Base-by-base conservation (phyloP, 2,888 invertebrate genomes). In the Xylocampa areola region DNA sequence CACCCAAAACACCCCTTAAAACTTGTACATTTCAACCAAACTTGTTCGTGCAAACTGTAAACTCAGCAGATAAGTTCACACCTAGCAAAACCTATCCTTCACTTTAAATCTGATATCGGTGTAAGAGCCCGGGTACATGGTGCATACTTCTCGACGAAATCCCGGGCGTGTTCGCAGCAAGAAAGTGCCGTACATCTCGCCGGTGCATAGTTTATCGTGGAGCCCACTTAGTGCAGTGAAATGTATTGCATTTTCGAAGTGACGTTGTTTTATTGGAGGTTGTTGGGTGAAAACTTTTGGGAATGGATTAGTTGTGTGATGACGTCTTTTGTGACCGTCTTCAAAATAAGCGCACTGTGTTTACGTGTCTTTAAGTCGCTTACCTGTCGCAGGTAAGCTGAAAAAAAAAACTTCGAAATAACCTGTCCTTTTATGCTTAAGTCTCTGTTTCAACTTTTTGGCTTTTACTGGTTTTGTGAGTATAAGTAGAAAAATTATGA, bases 181-280 rank as follows among this genome's bases (percentile, higher is more conserved):
- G 70, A 73, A 78, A 65, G 67, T 62, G 67, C 73, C 69, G 73
- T 84, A 80, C 81, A 81, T 81, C 80, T 81, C 72, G 67, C 68
- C 57, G 69, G 74, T 70, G 84, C 84, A 85, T 83, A 80, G 76
- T 83, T 84, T 74, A 76, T 73, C 53, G 67, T 66, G 40, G 10
- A 59, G 65, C 61, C 61, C 68, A 73, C 72, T 80, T 68, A 72
- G 66, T 51, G 57, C 39, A 25, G 32, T 45, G 47, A 52, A 54
- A 63, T 63, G 25, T 62, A 51, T 44, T 13, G 44, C 29, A 33
- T 59, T 64, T 50, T 52, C 49, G 35, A 47, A 14, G 16, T 36
- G 47, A 37, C 21, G 37, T 29, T 44, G 37, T 36, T 64, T 45
- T 36, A 43, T 44, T 36, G 32, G 35, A 35, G 11, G 21, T 44